Evolutionary conservation across 2,888 invertebrate genomes (phyloP), one percentile per base, ranked within the genome.

Genomic region (Agonum fuliginosum): DNA sequence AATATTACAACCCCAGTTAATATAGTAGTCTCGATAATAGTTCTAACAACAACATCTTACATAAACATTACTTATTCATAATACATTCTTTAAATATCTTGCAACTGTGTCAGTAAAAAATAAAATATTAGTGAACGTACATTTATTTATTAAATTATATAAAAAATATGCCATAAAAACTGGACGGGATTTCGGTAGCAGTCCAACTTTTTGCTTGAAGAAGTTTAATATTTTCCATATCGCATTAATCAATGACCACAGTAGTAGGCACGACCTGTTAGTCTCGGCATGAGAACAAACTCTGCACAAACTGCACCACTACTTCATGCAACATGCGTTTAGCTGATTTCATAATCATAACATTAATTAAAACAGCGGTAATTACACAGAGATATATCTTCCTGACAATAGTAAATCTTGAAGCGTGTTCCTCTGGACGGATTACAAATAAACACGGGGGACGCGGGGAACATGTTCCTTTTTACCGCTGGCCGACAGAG

Each of bases 401-500:
- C 20, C 77, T 77, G 77, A 77, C 77, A 77, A 77, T 77, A 70
- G 77, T 77, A 70, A 77, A 77, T 77, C 77, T 70, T 70, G 43
- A 46, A 54, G 77, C 77, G 24, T 77, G 77, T 69, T 70, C 58
- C 37, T 17, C 17, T 5, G 22, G 77, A 58, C 70, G 77, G 69
- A 77, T 77, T 77, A 70, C 70, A 77, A 77, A 77, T 77, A 77
- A 70, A 77, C 70, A 24, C n/a, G 77, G 77, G 41, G 69, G 70
- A 2, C 37, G 34, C 37, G 17, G 30, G 30, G 8, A 30, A 5
- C 4, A 54, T 37, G 54, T 34, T 54, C 54, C 70, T 77, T 41
- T 67, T 74, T 77, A 77, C 70, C 67, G 51, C 46, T 34, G 65
- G 37, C 77, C 77, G 77, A 77, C 77, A 80, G 81, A 81, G 79